Conservation (phyloP, 2,113 vertebrate genomes). For the Genyomyrus donnyi region DNA sequence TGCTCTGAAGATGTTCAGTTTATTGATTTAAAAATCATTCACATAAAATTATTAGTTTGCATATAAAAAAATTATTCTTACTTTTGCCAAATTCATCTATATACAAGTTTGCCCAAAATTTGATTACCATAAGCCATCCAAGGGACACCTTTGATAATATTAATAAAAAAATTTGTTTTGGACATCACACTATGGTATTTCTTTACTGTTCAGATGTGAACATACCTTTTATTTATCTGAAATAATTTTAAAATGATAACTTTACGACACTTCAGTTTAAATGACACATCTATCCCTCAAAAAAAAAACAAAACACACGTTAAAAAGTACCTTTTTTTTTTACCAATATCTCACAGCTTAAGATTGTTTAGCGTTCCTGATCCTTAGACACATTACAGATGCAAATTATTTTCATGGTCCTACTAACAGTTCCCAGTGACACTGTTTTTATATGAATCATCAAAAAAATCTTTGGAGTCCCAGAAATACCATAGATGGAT, state of each 20-base stretch:
- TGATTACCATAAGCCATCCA: background rate
- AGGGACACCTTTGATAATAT: background rate
- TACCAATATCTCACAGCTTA: conserved; percentile 5
- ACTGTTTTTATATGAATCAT: background rate
- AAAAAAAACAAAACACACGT: background rate
- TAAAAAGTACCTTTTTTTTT: background rate
- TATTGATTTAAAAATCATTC: background rate
- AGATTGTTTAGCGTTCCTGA: background rate
- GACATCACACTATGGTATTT: background rate
- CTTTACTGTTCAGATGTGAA: background rate
- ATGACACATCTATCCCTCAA: background rate
- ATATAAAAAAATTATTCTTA: background rate
- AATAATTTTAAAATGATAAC: background rate
- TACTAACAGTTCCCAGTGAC: conserved; percentile 13
- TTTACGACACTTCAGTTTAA: background rate
- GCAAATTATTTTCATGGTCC: background rate
- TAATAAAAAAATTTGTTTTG: background rate
- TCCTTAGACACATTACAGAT: background rate
- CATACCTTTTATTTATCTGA: background rate
- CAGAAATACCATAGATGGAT: conserved; percentile 14
- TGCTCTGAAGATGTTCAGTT: background rate
- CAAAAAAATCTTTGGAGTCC: conserved; percentile 1
- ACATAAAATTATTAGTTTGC: background rate
- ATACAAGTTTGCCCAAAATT: background rate
- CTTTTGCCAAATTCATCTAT: background rate